Evolutionary conservation across 1,140 invertebrate genomes (phyloP).

Genomic region (Zeugodacus cucurbitae): DNA sequence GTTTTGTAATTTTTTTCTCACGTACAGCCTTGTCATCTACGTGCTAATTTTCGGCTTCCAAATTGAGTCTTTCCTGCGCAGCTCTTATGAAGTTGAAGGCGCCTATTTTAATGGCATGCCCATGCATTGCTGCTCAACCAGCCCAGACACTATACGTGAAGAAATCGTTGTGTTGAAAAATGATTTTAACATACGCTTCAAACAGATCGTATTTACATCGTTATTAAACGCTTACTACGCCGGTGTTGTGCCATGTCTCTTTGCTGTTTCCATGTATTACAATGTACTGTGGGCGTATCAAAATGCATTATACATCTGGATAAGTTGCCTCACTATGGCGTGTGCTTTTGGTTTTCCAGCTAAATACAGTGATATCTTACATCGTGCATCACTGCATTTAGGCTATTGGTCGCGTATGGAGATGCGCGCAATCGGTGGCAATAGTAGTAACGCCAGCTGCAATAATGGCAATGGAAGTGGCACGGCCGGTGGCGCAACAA

Average conservation of each 20-base stretch:
- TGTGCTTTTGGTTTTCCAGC: conserved; percentile 77
- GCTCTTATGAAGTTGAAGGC: conserved; percentile 66
- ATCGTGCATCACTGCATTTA: conserved; percentile 88
- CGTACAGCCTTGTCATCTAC: conserved; percentile 75
- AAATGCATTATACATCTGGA: conserved; percentile 84
- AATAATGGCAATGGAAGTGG: conserved; percentile 39
- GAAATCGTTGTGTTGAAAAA: conserved; percentile 86
- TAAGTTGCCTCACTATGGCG: conserved; percentile 85
- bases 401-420: conserved; percentile 83
- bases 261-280: conserved; percentile 87
- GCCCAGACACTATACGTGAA: conserved; percentile 77
- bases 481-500: conserved; percentile 61
- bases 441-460: conserved; percentile 44
- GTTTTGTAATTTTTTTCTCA: neutral
- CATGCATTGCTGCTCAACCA: conserved; percentile 78
- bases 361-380: conserved; percentile 87
- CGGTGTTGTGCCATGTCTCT: conserved; percentile 89
- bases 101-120: conserved; percentile 66
- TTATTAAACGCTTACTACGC: conserved; percentile 91
- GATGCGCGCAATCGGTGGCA: conserved; percentile 51
- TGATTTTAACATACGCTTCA: conserved; percentile 90
- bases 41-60: conserved; percentile 84
- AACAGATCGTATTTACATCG: conserved; percentile 90
- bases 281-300: conserved; percentile 86
- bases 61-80: conserved; percentile 77